Conservation (phyloP, 2,797 vertebrate species). For the Lithobates pipiens region DNA sequence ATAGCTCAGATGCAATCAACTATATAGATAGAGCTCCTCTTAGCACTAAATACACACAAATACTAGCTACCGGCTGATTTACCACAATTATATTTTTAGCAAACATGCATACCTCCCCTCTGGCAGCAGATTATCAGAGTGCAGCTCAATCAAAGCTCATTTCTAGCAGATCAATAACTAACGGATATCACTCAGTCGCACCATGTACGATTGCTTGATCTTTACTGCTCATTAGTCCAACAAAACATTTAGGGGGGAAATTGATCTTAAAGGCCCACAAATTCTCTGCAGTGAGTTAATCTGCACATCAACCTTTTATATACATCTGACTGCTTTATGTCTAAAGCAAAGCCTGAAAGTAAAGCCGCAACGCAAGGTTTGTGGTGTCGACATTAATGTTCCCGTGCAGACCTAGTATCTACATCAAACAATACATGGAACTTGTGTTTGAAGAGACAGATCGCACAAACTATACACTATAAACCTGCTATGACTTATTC, state of each 20-base stretch:
- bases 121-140: conserved; percentile 29
- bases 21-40: not conserved
- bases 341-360: not conserved
- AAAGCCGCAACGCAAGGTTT: not conserved
- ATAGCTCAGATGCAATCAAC: not conserved
- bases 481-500: too few relatives aligned
- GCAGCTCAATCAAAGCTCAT: conserved; percentile 22
- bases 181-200: conserved; percentile 27
- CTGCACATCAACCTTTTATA: not conserved
- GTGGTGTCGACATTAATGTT: not conserved
- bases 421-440: not conserved
- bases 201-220: conserved; percentile 13
- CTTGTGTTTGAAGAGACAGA: too few relatives aligned
- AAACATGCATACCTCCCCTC: conserved; percentile 6
- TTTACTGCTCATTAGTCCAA: conserved; percentile 41
- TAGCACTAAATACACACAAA: not conserved
- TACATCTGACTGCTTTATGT: not conserved
- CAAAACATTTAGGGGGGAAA: conserved; percentile 31
- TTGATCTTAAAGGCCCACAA: conserved; percentile 2
- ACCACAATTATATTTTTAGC: not conserved
- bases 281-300: not conserved
- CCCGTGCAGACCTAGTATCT: not conserved
- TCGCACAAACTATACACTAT: too few relatives aligned
- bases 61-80: not conserved
- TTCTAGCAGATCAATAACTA: conserved; percentile 32